phyloP scores from a whole-genome alignment of 2,113 vertebrate genomes.

The Pristiophorus japonicus region DNA sequence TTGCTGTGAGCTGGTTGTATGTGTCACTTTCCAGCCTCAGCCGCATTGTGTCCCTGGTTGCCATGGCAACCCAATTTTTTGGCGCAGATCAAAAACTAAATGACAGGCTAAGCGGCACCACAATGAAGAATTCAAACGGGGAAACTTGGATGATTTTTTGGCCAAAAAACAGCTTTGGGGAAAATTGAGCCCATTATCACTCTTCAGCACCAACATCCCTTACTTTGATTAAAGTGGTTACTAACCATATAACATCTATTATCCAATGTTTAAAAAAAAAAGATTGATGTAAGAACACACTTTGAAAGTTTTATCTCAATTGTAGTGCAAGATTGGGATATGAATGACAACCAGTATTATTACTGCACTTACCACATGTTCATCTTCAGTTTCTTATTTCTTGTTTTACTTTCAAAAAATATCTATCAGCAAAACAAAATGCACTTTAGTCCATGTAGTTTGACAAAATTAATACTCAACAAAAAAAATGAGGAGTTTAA shows the following conservation, averaged over 20 bases:
- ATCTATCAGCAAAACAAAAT: conserved; percentile 40
- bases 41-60: too few relatives aligned
- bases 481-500: neutral
- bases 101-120: too few relatives aligned
- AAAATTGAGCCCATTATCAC: too few relatives aligned
- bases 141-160: too few relatives aligned
- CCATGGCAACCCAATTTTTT: too few relatives aligned
- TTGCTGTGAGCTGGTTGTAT: too few relatives aligned
- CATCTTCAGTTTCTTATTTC: conserved; percentile 41
- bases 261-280: neutral
- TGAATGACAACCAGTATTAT: neutral
- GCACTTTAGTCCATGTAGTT: neutral
- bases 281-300: neutral
- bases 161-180: too few relatives aligned
- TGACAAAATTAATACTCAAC: neutral
- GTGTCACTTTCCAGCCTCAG: too few relatives aligned
- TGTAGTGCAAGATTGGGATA: too few relatives aligned
- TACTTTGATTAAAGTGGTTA: neutral
- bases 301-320: neutral
- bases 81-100: too few relatives aligned
- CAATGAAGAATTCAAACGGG: too few relatives aligned
- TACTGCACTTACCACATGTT: conserved; percentile 40
- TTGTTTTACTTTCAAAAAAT: conserved; percentile 42
- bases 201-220: neutral
- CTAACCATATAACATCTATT: neutral